Evolutionary conservation across 2,113 vertebrate species (phyloP), one percentile per base, ranked within the genome.

Genomic region (Nematolebias whitei): DNA sequence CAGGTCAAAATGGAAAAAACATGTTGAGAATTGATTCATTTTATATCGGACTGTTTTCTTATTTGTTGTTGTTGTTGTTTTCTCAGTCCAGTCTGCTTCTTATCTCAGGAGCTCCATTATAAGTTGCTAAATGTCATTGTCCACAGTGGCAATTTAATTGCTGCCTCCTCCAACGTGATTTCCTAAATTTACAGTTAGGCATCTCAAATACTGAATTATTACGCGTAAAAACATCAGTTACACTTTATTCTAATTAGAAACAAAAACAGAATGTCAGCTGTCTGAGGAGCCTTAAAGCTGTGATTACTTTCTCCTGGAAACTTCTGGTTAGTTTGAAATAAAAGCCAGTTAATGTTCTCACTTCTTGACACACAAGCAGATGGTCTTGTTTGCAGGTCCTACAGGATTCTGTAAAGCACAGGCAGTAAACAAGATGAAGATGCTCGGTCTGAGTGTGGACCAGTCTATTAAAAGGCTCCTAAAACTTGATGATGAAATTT

Each of bases 391-490:
- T 12, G 10, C 57, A 57, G 55, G 40, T 47, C 18, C 55, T 65
- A 35, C 41, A 56, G 43, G 58, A 64, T n/a, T 44, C 44, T 10
- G 38, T 77, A 66, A 69, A 63, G 50, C 64, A 59, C 12, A 14
- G 68, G 47, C 24, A 79, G 57, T 64, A 77, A 85, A 83, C 69
- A 78, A 66, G 57, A 78, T 60, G 43, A 74, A 55, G 56, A 63
- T 29, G 26, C 76, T 70, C 44, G 13, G 19, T 41, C 61, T 82
- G 74, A 76, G 65, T n/a, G 43, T 49, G 74, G 5, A 64, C 35
- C 41, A 35, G 44, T 59, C 59, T n/a, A 76, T 78, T 45, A 75
- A 70, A 70, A 43, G 16, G 16, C 48, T 80, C 41, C 64, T 73
- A 48, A 29, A 39, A 51, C 53, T 54, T 58, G 48, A 78, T 67